A percentile compares a stretch with the other conserved stretches of the same genome.
Conservation (phyloP, 2,888 invertebrate species). For the Prostheceraeus crozeri region DNA sequence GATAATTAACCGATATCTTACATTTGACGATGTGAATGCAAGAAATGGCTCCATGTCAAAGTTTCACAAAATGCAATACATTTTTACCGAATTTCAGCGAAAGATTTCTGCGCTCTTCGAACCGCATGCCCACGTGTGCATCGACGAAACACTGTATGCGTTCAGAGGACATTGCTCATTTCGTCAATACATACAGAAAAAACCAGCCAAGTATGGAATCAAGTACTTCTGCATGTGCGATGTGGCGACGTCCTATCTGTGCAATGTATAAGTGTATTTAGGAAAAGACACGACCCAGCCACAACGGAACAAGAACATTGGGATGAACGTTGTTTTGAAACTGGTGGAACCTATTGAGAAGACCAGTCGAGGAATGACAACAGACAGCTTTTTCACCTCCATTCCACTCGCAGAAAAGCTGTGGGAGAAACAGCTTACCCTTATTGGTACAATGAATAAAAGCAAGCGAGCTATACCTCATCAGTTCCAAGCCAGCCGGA, state of each 20-base stretch:
- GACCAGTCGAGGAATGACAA: conserved; percentile 20
- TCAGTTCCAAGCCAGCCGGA: conserved; percentile 1
- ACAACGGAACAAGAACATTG: not conserved
- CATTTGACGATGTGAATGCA: conserved; percentile 5
- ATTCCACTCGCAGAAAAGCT: conserved; percentile 13
- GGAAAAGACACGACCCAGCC: conserved; percentile 21
- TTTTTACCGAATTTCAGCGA: not conserved
- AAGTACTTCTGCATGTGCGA: conserved; percentile 15
- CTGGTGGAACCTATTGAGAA: no score
- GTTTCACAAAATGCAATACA: conserved; percentile 21
- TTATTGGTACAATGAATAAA: not conserved
- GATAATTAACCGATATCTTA: no score
- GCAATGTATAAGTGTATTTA: conserved; percentile 12
- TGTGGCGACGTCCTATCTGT: conserved; percentile 3
- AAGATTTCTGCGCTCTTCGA: not conserved
- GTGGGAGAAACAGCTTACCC: conserved; percentile 18
- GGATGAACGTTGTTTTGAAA: conserved; percentile 18
- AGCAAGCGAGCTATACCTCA: conserved; percentile 15
- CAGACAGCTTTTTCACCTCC: conserved; percentile 8
- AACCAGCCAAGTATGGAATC: conserved; percentile 15
- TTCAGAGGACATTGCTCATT: not conserved
- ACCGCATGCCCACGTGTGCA: conserved; percentile 3
- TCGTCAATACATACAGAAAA: conserved; percentile 1
- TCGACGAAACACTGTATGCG: conserved; percentile 16
- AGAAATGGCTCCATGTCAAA: not conserved